Evolutionary conservation across 1,140 invertebrate genomes (phyloP), one percentile per base, ranked within the genome.

Genomic region (Dufourea novaeangliae): DNA sequence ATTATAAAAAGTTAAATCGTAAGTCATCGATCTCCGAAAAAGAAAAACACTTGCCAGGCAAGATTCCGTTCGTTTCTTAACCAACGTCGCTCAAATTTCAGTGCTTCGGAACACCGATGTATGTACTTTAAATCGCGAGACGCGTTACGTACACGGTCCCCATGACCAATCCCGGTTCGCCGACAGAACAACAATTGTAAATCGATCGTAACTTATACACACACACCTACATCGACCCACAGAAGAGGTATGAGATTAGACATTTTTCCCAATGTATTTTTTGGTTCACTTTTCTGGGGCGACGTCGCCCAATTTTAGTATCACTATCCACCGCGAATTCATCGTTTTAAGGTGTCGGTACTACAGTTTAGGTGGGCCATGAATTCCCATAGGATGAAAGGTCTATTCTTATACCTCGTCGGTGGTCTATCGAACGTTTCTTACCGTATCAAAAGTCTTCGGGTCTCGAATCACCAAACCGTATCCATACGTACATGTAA

Each of bases 41-140:
- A n/a, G n/a, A n/a, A n/a, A n/a, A n/a, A n/a, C 20, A 82, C 52
- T 85, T 56, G 32, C 63, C 74, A 25, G 17, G 29, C 22, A 67
- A 32, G 14, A 56, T 62, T 62, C 74, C 25, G 25, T 57, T 82
- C 22, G 46, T 66, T 27, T 66, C 27, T 39, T 61, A 54, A 56
- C n/a, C 17, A 4, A 20, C n/a, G 34, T 63, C 39, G 50, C 34
- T 70, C 44, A 46, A 77, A 68, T 39, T 71, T 44, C 8, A 63
- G 66, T 72, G 32, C 32, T 22, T 17, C 6, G 12, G 8, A 32
- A 8, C 11, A 73, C n/a, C n/a, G 17, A 25, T 14, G 10, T 39
- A 52, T 12, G 20, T 37, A 52, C 12, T 32, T 56, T 39, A 41
- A 66, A 8, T 14, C 25, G 29, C 44, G 7, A 22, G 22, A 12